phyloP scores from a whole-genome alignment of 2,113 vertebrate genomes.

The Lophochroa leadbeateri region DNA sequence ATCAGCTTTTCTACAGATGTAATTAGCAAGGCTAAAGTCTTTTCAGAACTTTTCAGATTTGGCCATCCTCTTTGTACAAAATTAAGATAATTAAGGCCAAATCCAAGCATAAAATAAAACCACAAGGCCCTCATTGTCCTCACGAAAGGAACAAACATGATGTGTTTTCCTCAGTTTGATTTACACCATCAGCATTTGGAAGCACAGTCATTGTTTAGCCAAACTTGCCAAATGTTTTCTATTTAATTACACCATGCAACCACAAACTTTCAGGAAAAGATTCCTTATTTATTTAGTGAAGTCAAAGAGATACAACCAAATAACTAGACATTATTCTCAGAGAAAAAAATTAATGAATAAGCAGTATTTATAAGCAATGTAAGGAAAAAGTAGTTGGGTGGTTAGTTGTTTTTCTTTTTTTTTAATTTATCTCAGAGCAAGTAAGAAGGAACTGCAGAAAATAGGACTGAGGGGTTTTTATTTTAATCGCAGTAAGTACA shows the following conservation, averaged over 20 bases:
- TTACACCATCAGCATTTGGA: slow-evolving; percentile 34
- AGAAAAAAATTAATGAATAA: not conserved
- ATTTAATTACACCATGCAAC: slow-evolving; percentile 40
- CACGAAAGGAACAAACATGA: not conserved
- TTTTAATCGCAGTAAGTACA: not conserved
- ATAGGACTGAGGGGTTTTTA: not conserved
- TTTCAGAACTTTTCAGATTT: slow-evolving; percentile 32
- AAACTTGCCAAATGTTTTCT: slow-evolving; percentile 45
- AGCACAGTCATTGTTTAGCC: slow-evolving; percentile 34
- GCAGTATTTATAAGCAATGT: not conserved
- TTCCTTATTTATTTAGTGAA: not conserved
- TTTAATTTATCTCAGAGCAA: not conserved
- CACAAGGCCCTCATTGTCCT: not conserved
- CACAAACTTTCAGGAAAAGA: not conserved
- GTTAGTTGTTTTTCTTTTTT: not conserved
- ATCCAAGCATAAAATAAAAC: slow-evolving; percentile 22
- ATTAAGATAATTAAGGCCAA: slow-evolving; percentile 26
- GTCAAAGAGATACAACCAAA: not conserved
- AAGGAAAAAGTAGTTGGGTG: not conserved
- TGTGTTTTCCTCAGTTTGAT: slow-evolving; percentile 29
- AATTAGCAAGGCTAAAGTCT: slow-evolving; percentile 20
- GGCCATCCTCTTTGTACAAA: slow-evolving; percentile 33
- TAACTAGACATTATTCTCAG: not conserved
- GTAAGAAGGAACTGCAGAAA: not conserved
- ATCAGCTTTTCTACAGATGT: slow-evolving; percentile 31